Evolutionary conservation across 2,888 invertebrate genomes (phyloP), one percentile per base, ranked within the genome.

Genomic region (Melitaea athalia): DNA sequence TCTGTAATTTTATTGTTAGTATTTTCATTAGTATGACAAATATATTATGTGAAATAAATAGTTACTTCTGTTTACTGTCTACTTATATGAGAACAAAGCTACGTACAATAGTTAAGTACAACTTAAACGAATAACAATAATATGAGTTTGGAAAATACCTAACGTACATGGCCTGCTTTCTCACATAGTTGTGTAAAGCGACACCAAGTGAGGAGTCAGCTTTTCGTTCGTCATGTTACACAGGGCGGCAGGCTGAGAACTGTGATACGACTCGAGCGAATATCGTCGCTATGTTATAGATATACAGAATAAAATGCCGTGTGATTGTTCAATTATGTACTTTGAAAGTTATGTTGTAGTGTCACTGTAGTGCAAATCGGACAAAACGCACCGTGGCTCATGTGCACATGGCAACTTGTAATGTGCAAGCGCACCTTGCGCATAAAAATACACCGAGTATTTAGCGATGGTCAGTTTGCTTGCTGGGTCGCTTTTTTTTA

Each of bases 121-220:
- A 61, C 47, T 24, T 33, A 31, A 33, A 33, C 7, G 53, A 55
- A 55, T 55, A 55, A 55, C 33, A 14, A 15, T 45, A 45, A 11
- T 24, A 31, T 57, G 42, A 57, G 45, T 67, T 69, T 60, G 59
- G 47, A 68, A 68, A 59, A 70, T 73, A 72, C 67, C 70, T 72
- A 59, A 55, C 66, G 47, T 66, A 61, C 50, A 65, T 73, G 75
- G 74, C 76, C 77, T 75, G 73, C 73, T 77, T 78, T 77, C 75
- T 73, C 74, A 75, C 70, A 75, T 78, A 74, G 73, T 70, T 69
- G 78, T 79, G 88, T 84, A 89, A 89, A 83, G 74, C 73, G 84
- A 89, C 82, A 87, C 87, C 81, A 63, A 75, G 59, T 76, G 78
- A 76, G 68, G 76, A 77, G 80, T 87, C 87, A 87, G 86, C 86